phyloP scores from a whole-genome alignment of 2,113 vertebrate species.

The Chaenogobius annularis region DNA sequence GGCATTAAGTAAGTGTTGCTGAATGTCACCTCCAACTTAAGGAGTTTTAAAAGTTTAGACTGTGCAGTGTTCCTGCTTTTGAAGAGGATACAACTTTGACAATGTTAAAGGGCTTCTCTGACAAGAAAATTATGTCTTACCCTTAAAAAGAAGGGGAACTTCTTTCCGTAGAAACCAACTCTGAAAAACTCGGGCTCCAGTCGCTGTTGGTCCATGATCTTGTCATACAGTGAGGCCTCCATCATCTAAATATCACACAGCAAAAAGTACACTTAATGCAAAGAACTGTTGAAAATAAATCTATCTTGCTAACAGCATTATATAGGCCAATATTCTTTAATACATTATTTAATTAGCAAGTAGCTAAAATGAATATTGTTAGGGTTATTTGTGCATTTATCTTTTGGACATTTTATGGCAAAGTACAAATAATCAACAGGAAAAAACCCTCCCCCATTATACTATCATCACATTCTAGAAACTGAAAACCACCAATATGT shows the following conservation, averaged over 20 bases:
- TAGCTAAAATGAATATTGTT: no score
- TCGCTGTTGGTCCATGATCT: slow-evolving; percentile 99
- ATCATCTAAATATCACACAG: slow-evolving; percentile 79
- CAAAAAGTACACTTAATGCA: background rate
- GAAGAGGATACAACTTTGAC: background rate
- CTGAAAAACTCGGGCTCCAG: slow-evolving; percentile 97
- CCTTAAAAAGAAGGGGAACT: slow-evolving; percentile 97
- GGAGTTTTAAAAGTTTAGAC: slow-evolving; percentile 48
- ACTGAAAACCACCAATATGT: no score
- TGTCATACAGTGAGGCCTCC: slow-evolving; percentile 97
- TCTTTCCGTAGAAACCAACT: slow-evolving; percentile 98
- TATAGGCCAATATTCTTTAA: no score
- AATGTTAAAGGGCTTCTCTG: slow-evolving; percentile 7
- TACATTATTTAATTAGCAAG: no score
- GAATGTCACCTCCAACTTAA: slow-evolving; percentile 66
- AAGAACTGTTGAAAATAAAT: background rate
- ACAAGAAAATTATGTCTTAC: slow-evolving; percentile 72
- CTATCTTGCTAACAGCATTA: background rate
- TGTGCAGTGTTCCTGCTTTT: slow-evolving; percentile 15
- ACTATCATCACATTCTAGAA: no score
- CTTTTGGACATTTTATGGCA: no score
- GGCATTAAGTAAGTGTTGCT: slow-evolving; percentile 39
- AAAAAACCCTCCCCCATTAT: no score
- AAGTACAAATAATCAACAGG: no score
- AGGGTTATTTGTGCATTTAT: no score